Percentiles rank a stretch among this genome's conserved stretches.
Conservation (phyloP, 2,888 invertebrate species). For the Caenorhabditis panamensis region DNA sequence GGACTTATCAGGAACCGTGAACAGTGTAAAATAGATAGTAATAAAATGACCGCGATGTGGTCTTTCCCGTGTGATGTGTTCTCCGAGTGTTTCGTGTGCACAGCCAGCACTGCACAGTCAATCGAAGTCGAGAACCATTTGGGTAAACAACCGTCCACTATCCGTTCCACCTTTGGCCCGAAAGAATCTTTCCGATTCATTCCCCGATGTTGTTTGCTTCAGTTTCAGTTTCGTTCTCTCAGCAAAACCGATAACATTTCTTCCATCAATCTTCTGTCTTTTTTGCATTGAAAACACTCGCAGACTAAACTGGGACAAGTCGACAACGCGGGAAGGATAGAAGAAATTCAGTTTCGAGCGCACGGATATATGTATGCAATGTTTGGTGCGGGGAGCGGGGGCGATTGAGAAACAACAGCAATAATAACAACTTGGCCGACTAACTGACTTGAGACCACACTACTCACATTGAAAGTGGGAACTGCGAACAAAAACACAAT, state of each 20-base stretch:
- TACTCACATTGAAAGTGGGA: too few relatives aligned
- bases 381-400: background rate
- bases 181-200: background rate
- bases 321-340: background rate
- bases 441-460: background rate
- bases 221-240: conserved; percentile 9
- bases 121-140: conserved; percentile 3
- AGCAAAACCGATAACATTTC: background rate
- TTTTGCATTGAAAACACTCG: conserved; percentile 26
- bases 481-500: conserved; percentile 10
- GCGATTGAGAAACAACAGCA: background rate
- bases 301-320: conserved; percentile 35
- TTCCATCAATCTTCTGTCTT: conserved; percentile 4
- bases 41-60: conserved; percentile 24
- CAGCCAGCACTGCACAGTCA: background rate
- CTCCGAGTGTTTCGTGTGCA: conserved; percentile 42
- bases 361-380: background rate
- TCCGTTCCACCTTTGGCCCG: conserved; percentile 5
- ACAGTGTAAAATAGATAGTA: background rate
- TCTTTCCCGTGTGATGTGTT: background rate
- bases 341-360: conserved; percentile 4
- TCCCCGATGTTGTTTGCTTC: conserved; percentile 1
- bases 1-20: conserved; percentile 1
- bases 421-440: conserved; percentile 17
- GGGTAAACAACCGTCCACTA: conserved; percentile 31